These are phyloP conservation scores for Tiliacea aurago DNA, from an alignment of 2,888 invertebrate species.

Conservation along the genomic window DNA sequence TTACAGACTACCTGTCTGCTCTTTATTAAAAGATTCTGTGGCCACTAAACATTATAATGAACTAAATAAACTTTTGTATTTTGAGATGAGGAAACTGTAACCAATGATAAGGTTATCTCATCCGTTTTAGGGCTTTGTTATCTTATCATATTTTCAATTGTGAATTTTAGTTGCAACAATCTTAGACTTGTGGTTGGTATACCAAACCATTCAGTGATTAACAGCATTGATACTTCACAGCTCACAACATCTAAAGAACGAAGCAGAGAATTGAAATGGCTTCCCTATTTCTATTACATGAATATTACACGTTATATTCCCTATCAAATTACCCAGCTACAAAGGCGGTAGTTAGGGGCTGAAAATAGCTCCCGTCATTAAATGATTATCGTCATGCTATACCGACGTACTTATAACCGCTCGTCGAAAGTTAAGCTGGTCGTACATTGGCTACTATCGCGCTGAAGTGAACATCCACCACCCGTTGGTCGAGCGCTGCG, in stretches of 20 bases:
- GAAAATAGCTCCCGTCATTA: conserved; percentile 6
- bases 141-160: not conserved
- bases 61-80: not conserved
- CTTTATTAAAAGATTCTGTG: conserved; percentile 3
- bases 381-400: conserved; percentile 13
- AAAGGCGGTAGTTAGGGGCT: not conserved
- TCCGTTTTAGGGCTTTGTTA: not conserved
- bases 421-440: not conserved
- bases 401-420: not conserved
- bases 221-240: not conserved
- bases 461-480: no score
- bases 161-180: not conserved
- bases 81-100: conserved; percentile 11
- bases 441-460: not conserved
- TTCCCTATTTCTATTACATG: not conserved
- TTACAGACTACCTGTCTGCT: not conserved
- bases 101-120: conserved; percentile 10
- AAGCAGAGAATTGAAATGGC: not conserved
- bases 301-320: not conserved
- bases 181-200: not conserved
- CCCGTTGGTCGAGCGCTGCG: no score
- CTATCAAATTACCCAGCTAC: not conserved
- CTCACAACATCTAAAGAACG: not conserved
- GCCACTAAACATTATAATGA: not conserved
- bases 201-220: not conserved